A percentile compares a stretch with the other conserved stretches of the same genome.
These are phyloP conservation scores for Lepus europaeus DNA, from an alignment of 2,113 vertebrate genomes.

Conservation along the genomic window DNA sequence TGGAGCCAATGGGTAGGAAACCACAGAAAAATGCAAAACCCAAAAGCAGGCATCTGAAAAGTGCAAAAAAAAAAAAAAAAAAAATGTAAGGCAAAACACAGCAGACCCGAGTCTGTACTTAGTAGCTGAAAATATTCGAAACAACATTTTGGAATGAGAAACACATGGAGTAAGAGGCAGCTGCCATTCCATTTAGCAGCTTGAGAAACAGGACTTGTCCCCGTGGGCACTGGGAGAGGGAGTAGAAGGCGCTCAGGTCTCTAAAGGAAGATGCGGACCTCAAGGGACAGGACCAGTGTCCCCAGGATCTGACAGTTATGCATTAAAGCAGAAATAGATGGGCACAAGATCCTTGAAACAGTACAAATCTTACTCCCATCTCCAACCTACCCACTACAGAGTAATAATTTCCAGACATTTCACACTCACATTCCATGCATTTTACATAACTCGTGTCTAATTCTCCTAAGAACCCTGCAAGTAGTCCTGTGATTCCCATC, in stretches of 20 bases:
- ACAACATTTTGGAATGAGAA: slow-evolving; percentile 58
- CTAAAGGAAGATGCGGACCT: background rate
- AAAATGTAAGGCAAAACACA: slow-evolving; percentile 26
- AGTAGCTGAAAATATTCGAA: slow-evolving; percentile 64
- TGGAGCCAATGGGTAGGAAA: slow-evolving; percentile 44
- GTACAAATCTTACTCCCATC: background rate
- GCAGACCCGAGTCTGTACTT: slow-evolving; percentile 34
- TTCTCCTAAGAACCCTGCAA: background rate
- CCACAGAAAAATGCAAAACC: slow-evolving; percentile 52
- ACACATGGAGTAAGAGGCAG: slow-evolving; percentile 45
- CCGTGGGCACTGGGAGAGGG: background rate
- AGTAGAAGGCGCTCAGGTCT: background rate
- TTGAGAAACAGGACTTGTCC: slow-evolving; percentile 32
- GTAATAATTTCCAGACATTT: background rate
- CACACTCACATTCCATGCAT: background rate
- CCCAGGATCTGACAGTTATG: background rate
- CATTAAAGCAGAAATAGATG: background rate
- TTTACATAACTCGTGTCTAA: background rate
- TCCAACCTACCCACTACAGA: background rate
- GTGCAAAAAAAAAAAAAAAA: background rate
- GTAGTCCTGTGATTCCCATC: too few species aligned
- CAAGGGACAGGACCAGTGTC: background rate
- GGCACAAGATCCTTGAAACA: background rate
- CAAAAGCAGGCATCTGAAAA: slow-evolving; percentile 58
- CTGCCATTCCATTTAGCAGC: slow-evolving; percentile 35